Evolutionary conservation across 2,797 vertebrate species (phyloP), one percentile per base, ranked within the genome.

Genomic region (Paedocypris micromegethes): DNA sequence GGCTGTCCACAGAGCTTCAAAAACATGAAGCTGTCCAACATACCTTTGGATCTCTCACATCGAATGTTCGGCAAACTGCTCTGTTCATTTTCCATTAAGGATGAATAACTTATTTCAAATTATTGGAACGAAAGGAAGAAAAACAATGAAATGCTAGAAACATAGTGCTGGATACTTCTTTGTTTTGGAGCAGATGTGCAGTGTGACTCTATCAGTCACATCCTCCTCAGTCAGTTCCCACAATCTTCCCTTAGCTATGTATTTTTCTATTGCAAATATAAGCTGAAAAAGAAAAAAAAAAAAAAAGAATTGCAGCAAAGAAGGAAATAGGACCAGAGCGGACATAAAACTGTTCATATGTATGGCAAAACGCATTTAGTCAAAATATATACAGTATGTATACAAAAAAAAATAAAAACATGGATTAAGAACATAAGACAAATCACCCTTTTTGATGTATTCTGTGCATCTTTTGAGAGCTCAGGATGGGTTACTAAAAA

Each of bases 31-130:
- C 44, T 74, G 86, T 81, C 1, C 23, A 23, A 23, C 23, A 1
- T 69, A 97, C 95, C 92, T 96, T 96, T 72, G 91, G 92, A 80
- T 98, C 93, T 77, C 83, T 87, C 5, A 93, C 68, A 49, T 98
- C 93, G 3, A 94, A 96, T 2, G 92, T 94, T 80, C 91, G 91
- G 85, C 94, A 98, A 76, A 91, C 68, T 59, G 88, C 86, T 91
- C 96, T 98, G 84, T 70, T 73, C 44, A 62, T 63, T 47, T 39
- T 2, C n/a, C 39, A 83, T 93, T 92, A 91, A 97, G 90, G 88
- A 81, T 70, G 2, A 61, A 59, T 42, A 5, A 23, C 3, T 52
- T 4, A 2, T 54, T 41, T 41, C 49, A 9, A 6, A 39, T 54
- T 41, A 54, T 47, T 65, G 23, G 23, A 23, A 23, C 23, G 23